A percentile compares a stretch with the other conserved stretches of the same genome.
These are phyloP conservation scores for Drosophila simulans DNA, from an alignment of 1,140 invertebrate species.

Conservation along the genomic window DNA sequence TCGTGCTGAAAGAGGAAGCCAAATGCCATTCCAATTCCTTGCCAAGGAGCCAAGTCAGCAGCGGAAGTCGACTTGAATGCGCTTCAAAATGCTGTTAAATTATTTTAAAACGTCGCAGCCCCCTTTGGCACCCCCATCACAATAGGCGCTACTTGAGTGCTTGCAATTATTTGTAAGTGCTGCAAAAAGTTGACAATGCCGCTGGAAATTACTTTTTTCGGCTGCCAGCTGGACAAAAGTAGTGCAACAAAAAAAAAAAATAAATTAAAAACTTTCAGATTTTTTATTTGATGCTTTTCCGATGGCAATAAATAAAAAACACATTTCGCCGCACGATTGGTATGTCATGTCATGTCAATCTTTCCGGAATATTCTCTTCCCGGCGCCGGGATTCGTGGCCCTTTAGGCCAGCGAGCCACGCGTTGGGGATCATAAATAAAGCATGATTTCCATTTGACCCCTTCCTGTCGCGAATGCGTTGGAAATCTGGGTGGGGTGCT, in stretches of 20 bases:
- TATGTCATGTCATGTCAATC: slow-evolving; percentile 65
- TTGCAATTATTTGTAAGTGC: slow-evolving; percentile 75
- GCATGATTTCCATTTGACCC: slow-evolving; percentile 60
- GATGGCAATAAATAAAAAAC: slow-evolving; percentile 53
- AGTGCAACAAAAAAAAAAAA: not conserved
- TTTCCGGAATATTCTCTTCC: slow-evolving; percentile 16
- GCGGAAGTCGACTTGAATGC: slow-evolving; percentile 78
- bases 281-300: slow-evolving; percentile 8
- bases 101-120: slow-evolving; percentile 74
- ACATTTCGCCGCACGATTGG: slow-evolving; percentile 62
- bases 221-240: slow-evolving; percentile 6
- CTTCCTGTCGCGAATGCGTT: not conserved
- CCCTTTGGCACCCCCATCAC: slow-evolving; percentile 26
- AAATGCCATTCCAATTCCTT: slow-evolving; percentile 56
- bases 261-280: slow-evolving; percentile 30
- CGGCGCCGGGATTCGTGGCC: slow-evolving; percentile 1
- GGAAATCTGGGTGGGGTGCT: slow-evolving; percentile 1
- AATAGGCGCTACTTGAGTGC: slow-evolving; percentile 77
- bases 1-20: slow-evolving; percentile 34
- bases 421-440: slow-evolving; percentile 61
- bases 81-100: slow-evolving; percentile 80
- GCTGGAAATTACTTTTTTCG: slow-evolving; percentile 14
- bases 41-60: slow-evolving; percentile 52
- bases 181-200: slow-evolving; percentile 36
- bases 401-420: slow-evolving; percentile 28